These are phyloP conservation scores for Anorthoa munda DNA, from an alignment of 2,888 invertebrate genomes.

Conservation along the genomic window DNA sequence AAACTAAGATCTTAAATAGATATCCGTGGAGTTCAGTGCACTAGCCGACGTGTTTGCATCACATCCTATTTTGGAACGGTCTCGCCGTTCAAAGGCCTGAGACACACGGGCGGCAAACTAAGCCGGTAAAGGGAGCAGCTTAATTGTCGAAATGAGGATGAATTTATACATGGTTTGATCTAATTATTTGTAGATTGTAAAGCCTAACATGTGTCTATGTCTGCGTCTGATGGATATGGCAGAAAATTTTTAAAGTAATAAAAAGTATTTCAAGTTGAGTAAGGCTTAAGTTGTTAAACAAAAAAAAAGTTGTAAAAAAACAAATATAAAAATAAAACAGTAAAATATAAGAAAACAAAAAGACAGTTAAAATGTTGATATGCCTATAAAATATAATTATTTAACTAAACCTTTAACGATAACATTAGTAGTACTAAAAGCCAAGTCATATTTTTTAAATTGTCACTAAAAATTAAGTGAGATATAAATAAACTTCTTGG, in stretches of 20 bases:
- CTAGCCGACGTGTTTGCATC: constrained; percentile 63
- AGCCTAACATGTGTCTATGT: background rate
- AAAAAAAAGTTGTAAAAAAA: too few species aligned
- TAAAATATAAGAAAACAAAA: too few species aligned
- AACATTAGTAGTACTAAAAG: too few species aligned
- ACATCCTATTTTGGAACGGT: constrained; percentile 68
- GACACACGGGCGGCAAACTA: constrained; percentile 50
- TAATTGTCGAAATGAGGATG: background rate
- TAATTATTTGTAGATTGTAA: background rate
- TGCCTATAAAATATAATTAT: too few species aligned
- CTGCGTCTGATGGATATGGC: background rate
- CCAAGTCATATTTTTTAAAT: too few species aligned
- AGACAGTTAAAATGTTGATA: too few species aligned
- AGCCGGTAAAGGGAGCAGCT: constrained; percentile 1
- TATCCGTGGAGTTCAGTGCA: constrained; percentile 65
- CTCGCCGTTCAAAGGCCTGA: constrained; percentile 59
- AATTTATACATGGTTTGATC: background rate
- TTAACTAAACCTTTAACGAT: too few species aligned
- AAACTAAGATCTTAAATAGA: constrained; percentile 47
- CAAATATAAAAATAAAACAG: too few species aligned
- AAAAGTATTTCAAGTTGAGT: too few species aligned
- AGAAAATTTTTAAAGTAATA: too few species aligned
- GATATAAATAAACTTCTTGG: too few species aligned
- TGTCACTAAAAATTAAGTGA: too few species aligned
- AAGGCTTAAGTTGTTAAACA: background rate